Base-by-base conservation (phyloP, 1,140 invertebrate species). In the Chlorops oryzae region DNA sequence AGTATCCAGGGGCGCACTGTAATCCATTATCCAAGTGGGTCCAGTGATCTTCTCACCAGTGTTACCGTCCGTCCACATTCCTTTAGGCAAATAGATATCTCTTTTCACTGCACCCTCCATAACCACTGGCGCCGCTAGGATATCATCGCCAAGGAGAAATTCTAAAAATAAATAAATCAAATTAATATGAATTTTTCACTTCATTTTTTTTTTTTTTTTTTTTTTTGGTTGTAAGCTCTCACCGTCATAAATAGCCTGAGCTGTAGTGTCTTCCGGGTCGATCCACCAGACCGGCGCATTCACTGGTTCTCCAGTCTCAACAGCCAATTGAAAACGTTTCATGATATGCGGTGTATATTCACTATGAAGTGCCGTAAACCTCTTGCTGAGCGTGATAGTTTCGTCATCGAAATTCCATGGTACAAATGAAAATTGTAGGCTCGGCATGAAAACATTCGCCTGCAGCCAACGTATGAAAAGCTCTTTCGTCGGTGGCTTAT, bases 261-360 rank as follows among this genome's bases (percentile, higher is more conserved):
- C 84, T 38, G 74, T 72, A 17, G 70, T 47, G 58, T 91, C 82
- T 0, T 68, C 73, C 0, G 90, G 88, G 54, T 85, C 84, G 1
- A 90, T 75, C 90, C 90, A 95, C 91, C 92, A 95, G n/a, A 95
- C 78, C 0, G 91, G 90, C n/a, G 86, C 75, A 73, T 93, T 88
- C 28, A 90, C 78, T 0, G 89, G 88, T 9, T 78, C 76, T 46
- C 89, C 90, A 3, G 76, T 75, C 2, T 62, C 37, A 0, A 83
- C 77, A 12, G 84, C 75, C 43, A 77, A 71, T 47, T 78, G 65
- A 64, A 86, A 85, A 32, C 79, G 72, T 6, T 72, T 65, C 17
- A 81, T 61, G 23, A 93, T 87, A 27, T 75, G 67, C 13, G 80
- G 76, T 0, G 84, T 74, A 56, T 81, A 83, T 17, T 80, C 59